Conservation (phyloP, 2,888 invertebrate species). For the Torymus aiolomorphi region DNA sequence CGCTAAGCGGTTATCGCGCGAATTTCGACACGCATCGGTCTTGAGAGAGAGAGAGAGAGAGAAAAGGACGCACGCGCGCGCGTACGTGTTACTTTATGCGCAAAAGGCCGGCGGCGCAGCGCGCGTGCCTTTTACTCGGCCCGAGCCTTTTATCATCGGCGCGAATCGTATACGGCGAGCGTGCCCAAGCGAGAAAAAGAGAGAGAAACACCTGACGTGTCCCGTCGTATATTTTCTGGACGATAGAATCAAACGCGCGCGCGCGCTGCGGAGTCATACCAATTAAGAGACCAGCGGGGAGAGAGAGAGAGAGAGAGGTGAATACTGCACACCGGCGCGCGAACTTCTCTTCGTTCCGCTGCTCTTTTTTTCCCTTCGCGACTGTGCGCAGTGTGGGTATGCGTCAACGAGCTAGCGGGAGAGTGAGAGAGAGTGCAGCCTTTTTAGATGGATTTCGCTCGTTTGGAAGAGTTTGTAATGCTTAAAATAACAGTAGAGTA, state of each 20-base stretch:
- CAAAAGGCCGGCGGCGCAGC: neutral
- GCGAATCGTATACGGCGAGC: conserved; percentile 36
- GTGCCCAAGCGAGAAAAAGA: neutral
- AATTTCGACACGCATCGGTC: conserved; percentile 40
- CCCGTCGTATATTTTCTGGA: conserved; percentile 62
- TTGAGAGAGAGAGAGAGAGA: neutral
- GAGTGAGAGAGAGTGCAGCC: too few species aligned
- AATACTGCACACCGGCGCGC: conserved; percentile 53
- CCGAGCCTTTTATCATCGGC: conserved; percentile 46
- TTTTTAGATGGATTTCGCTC: neutral
- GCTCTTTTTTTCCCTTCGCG: conserved; percentile 1
- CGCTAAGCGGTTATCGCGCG: conserved; percentile 23
- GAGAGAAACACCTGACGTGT: conserved; percentile 40
- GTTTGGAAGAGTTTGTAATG: neutral
- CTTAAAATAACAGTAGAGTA: too few species aligned
- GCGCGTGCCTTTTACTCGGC: conserved; percentile 26
- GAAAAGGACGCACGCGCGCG: neutral
- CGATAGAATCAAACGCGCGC: conserved; percentile 65
- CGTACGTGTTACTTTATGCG: conserved; percentile 15
- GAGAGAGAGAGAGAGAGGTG: neutral
- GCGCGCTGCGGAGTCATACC: conserved; percentile 58
- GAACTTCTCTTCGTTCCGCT: neutral
- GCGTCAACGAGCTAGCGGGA: too few species aligned
- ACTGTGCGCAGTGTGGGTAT: neutral
- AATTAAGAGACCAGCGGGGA: conserved; percentile 62